Conservation (phyloP, 2,888 invertebrate genomes). For the Xanthorhoe spadicearia region DNA sequence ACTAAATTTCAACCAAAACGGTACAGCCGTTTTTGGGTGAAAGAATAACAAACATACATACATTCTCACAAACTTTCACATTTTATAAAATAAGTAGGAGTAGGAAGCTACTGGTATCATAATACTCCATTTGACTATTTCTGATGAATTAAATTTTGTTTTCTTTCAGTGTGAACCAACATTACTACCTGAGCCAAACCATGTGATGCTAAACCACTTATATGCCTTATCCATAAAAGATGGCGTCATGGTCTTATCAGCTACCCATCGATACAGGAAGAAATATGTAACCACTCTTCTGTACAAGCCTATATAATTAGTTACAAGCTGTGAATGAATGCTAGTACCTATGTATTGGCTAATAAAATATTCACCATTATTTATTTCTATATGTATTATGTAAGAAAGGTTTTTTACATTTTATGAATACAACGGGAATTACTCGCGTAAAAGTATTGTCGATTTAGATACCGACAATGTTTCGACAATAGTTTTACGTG, state of each 20-base stretch:
- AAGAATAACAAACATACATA: too few relatives aligned
- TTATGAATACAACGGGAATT: too few relatives aligned
- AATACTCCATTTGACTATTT: not conserved
- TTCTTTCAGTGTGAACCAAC: conserved; percentile 97
- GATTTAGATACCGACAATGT: too few relatives aligned
- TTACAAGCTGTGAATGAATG: not conserved
- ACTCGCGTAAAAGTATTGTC: too few relatives aligned
- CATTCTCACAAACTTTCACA: too few relatives aligned
- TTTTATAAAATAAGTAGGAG: too few relatives aligned
- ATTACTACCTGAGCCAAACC: conserved; percentile 99
- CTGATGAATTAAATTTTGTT: conserved; percentile 15
- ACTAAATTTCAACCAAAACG: too few relatives aligned
- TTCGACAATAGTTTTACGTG: too few relatives aligned
- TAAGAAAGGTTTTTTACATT: not conserved
- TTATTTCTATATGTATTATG: not conserved
- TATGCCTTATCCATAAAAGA: conserved; percentile 99
- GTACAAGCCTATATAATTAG: conserved; percentile 96
- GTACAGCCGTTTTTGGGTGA: too few relatives aligned
- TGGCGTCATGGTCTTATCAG: conserved; percentile 99
- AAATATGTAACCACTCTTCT: conserved; percentile 99
- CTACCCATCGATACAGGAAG: conserved; percentile 98
- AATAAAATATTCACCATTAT: not conserved
- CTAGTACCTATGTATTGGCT: not conserved
- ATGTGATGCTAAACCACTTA: conserved; percentile 99
- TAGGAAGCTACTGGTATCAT: not conserved